phyloP scores from a whole-genome alignment of 2,888 invertebrate species.

The Drosophila cyrtoloma region DNA sequence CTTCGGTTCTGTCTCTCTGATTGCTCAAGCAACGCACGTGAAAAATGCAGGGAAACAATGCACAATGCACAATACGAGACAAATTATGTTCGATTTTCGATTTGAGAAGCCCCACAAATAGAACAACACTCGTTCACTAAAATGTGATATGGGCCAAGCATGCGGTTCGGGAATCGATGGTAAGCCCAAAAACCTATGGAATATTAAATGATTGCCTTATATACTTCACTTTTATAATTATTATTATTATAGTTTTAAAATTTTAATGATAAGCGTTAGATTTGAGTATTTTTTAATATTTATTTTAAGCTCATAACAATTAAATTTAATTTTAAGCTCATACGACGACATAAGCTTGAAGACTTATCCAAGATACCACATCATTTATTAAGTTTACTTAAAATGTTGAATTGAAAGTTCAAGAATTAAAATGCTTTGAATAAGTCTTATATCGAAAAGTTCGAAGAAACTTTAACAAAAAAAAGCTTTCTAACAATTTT shows the following conservation, averaged over 20 bases:
- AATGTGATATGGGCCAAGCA: conserved; percentile 28
- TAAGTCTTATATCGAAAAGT: neutral
- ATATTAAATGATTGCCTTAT: neutral
- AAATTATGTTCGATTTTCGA: conserved; percentile 71
- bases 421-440: neutral
- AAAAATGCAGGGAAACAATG: conserved; percentile 46
- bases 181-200: neutral
- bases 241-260: no score
- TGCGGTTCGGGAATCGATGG: conserved; percentile 7
- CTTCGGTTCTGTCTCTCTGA: conserved; percentile 47
- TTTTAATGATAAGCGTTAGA: neutral
- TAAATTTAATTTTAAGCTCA: neutral
- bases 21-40: conserved; percentile 52
- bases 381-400: neutral
- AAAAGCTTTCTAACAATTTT: neutral
- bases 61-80: conserved; percentile 43
- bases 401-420: neutral
- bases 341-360: neutral
- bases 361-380: neutral
- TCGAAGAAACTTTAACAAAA: no score
- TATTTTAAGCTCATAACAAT: neutral
- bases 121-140: conserved; percentile 31
- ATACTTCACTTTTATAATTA: no score
- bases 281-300: neutral
- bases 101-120: conserved; percentile 67